Evolutionary conservation across 2,888 invertebrate species (phyloP).

Genomic region (Xanthorhoe spadicearia): DNA sequence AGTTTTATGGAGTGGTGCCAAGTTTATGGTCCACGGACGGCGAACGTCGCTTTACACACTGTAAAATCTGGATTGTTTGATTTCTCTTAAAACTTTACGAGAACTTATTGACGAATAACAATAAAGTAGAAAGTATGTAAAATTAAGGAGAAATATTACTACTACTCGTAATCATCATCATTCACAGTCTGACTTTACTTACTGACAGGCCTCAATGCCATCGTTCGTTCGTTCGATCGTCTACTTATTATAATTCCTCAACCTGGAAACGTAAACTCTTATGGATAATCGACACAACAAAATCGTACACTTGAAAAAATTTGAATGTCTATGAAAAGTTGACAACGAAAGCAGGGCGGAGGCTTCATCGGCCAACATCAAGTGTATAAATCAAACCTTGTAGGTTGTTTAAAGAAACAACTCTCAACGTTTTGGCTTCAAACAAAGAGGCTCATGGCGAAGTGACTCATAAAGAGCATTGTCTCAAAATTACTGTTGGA

Average conservation of each 20-base stretch:
- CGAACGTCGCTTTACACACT: slow-evolving; percentile 68
- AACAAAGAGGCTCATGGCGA: slow-evolving; percentile 47
- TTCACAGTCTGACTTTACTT: no score
- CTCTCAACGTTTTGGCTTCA: slow-evolving; percentile 23
- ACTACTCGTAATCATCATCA: not conserved
- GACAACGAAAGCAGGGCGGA: not conserved
- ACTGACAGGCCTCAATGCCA: no score
- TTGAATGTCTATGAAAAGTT: not conserved
- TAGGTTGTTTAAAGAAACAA: slow-evolving; percentile 33
- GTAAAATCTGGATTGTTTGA: slow-evolving; percentile 66
- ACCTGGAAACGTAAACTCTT: no score
- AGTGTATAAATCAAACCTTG: slow-evolving; percentile 31
- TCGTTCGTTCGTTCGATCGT: no score
- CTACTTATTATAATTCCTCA: no score
- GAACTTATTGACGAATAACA: not conserved
- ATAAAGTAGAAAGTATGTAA: not conserved
- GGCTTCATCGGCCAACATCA: not conserved
- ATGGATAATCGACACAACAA: not conserved
- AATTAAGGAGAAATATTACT: not conserved
- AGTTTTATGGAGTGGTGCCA: slow-evolving; percentile 82
- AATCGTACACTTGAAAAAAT: not conserved
- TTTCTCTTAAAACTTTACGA: slow-evolving; percentile 52
- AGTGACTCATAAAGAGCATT: slow-evolving; percentile 66
- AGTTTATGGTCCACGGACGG: slow-evolving; percentile 75
- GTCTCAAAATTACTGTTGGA: slow-evolving; percentile 66